Conservation (phyloP, 2,113 vertebrate genomes). For the Elgaria multicarinata region DNA sequence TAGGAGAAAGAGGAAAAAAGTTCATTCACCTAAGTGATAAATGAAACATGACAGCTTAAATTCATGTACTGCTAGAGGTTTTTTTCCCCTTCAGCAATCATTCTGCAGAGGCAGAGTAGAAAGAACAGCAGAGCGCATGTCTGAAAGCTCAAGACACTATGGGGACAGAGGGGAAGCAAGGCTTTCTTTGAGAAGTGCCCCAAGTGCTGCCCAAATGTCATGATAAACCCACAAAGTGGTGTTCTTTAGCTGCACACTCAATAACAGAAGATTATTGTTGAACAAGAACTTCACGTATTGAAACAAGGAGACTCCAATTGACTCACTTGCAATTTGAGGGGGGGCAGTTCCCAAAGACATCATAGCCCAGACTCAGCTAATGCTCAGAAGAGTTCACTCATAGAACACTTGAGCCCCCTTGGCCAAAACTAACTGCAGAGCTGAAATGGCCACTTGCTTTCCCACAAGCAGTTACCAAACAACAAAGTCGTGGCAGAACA, state of each 20-base stretch:
- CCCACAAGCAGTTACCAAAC: not conserved
- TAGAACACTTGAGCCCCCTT: not conserved
- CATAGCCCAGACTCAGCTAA: not conserved
- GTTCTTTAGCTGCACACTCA: not conserved
- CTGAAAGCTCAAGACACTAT: not conserved
- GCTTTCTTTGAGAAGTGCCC: not conserved
- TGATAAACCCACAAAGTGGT: no score
- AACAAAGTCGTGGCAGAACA: not conserved
- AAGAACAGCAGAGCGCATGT: not conserved
- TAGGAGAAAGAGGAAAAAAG: slow-evolving; percentile 36
- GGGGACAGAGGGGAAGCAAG: not conserved
- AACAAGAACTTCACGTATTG: not conserved
- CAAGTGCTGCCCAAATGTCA: no score
- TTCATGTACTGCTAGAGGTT: slow-evolving; percentile 31
- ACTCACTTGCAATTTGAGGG: not conserved
- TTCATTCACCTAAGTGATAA: slow-evolving; percentile 54
- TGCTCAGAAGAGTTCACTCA: not conserved
- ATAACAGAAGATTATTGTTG: not conserved
- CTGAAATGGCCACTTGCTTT: not conserved
- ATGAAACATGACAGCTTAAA: slow-evolving; percentile 11
- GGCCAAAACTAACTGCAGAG: not conserved
- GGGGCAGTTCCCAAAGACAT: not conserved
- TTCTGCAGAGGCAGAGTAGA: not conserved
- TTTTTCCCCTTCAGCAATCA: slow-evolving; percentile 28
- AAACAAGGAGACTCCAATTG: not conserved